Evolutionary conservation across 2,888 invertebrate genomes (phyloP), one percentile per base, ranked within the genome.

Genomic region (Diarsia brunnea): DNA sequence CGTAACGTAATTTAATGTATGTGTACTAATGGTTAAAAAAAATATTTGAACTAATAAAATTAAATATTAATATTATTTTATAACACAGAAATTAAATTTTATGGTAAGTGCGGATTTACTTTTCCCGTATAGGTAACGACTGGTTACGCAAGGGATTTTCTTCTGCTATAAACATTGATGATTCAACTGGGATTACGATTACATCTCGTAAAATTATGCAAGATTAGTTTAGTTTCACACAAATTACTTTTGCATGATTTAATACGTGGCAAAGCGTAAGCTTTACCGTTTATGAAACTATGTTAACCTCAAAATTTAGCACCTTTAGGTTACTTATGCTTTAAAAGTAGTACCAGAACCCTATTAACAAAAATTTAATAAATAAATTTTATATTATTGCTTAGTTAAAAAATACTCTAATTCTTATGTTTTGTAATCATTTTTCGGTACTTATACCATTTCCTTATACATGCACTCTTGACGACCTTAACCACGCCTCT

Each of bases 81-180:
- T 69, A 31, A n/a, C 21, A 55, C 63, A 4, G 38, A 43, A 55
- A 61, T 19, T 38, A 16, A 45, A 66, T 27, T 70, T 31, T 67
- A 77, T 69, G 16, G 27, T 24, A 5, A 14, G 12, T 10, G 7
- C 4, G 10, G 5, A 78, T 68, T 77, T 65, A 24, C 38, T 70
- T 81, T 79, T 84, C 69, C 79, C 31, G 19, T 55, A 16, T n/a
- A 63, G n/a, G 63, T 31, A n/a, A 53, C 43, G 4, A 24, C 14
- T n/a, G 31, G 45, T 84, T 58, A 55, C 38, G 38, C 11, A 78
- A 78, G 19, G 14, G 14, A 53, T 61, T 78, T 66, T 69, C n/a
- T 43, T 78, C 65, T 45, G 38, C 49, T 47, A 31, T 43, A 51
- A 60, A 21, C 61, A 61, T 53, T 4, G 5, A 21, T 82, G 65